Evolutionary conservation across 2,888 invertebrate species (phyloP).

Genomic region (Globia sparganii): DNA sequence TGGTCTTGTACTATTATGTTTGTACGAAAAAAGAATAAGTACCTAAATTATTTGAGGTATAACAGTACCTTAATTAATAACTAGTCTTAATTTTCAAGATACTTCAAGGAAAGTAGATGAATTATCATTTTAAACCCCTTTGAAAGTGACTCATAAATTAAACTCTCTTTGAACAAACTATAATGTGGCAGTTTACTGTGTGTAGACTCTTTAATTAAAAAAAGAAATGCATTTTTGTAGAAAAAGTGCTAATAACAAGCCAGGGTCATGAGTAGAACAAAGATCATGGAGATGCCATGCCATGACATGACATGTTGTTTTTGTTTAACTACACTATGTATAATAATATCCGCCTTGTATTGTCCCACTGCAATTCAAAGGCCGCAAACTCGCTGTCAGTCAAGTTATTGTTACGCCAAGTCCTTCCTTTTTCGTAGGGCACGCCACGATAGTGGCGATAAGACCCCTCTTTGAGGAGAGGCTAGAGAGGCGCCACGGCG

Average conservation of each 20-base stretch:
- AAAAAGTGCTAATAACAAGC: slow-evolving; percentile 40
- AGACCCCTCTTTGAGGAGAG: no score
- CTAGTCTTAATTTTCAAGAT: background rate
- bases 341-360: background rate
- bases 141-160: slow-evolving; percentile 6
- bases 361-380: background rate
- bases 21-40: background rate
- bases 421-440: no score
- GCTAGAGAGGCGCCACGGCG: no score
- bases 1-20: background rate
- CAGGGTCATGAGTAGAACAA: slow-evolving; percentile 10
- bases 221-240: slow-evolving; percentile 32
- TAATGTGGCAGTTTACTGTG: slow-evolving; percentile 3
- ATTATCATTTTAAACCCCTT: background rate
- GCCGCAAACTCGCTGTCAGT: no score
- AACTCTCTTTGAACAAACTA: slow-evolving; percentile 32
- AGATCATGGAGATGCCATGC: slow-evolving; percentile 27
- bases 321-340: background rate
- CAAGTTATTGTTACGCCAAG: no score
- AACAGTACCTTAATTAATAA: background rate
- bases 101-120: background rate
- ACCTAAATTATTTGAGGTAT: background rate
- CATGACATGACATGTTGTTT: no score
- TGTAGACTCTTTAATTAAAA: slow-evolving; percentile 19
- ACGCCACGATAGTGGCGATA: no score